Evolutionary conservation across 2,113 vertebrate species (phyloP).

Genomic region (Pseudonaja textilis): DNA sequence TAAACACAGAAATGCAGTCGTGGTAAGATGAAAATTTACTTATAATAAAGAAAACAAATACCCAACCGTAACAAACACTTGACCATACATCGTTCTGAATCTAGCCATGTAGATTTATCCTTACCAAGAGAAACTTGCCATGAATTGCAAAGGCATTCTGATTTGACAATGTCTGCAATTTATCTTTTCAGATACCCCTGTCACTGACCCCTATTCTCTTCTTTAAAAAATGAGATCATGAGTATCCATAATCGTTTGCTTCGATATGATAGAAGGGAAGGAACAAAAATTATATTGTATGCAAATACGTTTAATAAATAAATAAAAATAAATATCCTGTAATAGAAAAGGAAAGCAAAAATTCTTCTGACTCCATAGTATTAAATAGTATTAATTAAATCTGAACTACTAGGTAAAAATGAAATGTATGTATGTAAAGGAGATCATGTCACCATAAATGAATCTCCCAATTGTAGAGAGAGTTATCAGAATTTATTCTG

Average conservation of each 20-base stretch:
- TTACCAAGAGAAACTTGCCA: not conserved
- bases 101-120: not conserved
- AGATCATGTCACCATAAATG: not conserved
- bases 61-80: not conserved
- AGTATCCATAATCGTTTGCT: not conserved
- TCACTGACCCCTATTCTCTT: not conserved
- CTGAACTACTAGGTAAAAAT: not conserved
- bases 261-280: not conserved
- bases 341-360: not conserved
- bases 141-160: not conserved
- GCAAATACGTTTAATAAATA: not conserved
- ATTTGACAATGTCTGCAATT: not conserved
- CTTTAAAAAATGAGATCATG: not conserved
- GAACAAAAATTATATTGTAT: not conserved
- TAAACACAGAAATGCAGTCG: not conserved
- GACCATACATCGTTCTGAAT: not conserved
- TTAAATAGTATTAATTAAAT: not conserved
- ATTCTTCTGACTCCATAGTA: not conserved
- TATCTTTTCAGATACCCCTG: not conserved
- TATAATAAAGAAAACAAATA: not conserved
- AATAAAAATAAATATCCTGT: not conserved
- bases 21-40: not conserved
- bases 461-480: not conserved
- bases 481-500: not conserved
- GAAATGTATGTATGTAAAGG: not conserved